Base-by-base conservation (phyloP, 2,113 vertebrate species). In the Tetrao urogallus region DNA sequence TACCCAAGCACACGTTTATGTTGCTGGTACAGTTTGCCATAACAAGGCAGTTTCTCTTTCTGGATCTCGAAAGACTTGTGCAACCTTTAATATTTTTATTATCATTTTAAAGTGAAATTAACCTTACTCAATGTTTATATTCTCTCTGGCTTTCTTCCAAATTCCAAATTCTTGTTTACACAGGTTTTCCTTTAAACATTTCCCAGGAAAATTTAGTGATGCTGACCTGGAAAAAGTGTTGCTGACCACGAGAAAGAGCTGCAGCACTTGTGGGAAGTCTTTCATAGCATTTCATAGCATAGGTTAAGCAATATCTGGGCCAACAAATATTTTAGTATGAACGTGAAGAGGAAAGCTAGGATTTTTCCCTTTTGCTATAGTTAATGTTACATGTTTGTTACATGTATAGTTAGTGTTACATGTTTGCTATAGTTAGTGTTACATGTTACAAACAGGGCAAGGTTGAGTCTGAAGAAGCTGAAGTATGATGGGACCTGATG, bases 281-380 rank as follows among this genome's bases (percentile, higher is more conserved):
- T 48, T 54, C 0, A 1, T 43, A 24, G 0, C 0, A 65, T 43
- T 11, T 38, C 38, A 38, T 38, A 38, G 38, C 9, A 38, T 38
- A 24, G 13, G 20, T 57, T 57, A 54, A 91, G 66, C 66, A 89
- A 66, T 43, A 47, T 0, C 2, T 10, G 9, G 28, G 40, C 2
- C 3, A 93, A n/a, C 6, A 50, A 27, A 2, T 54, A 65, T n/a
- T 38, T 28, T 24, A 89, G 61, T 21, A 79, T 1, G 8, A 82
- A 87, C 18, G 34, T 21, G 21, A 0, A 54, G 6, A 92, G 17
- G 24, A 38, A 92, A 87, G 40, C 3, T 61, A 78, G 2, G 2
- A 60, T 7, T 48, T 54, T 86, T 27, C 19, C 10, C 6, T 74
- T 36, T 79, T 61, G 71, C 48, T 52, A 60, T 38, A 38, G 42